Base-by-base conservation (phyloP, 1,140 invertebrate genomes). In the Bombus difficillimus region DNA sequence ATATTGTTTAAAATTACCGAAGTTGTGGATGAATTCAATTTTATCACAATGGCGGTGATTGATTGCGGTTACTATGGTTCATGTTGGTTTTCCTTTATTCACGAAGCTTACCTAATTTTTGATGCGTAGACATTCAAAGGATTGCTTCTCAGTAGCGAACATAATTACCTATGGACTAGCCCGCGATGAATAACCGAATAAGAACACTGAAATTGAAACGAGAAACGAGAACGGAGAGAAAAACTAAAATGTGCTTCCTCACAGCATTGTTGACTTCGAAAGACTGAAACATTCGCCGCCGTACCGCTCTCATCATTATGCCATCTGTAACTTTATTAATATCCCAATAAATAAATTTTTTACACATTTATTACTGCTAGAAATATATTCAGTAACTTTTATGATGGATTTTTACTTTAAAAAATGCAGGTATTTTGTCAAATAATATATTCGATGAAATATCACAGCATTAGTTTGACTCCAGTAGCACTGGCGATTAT, bases 121-220 rank as follows among this genome's bases (percentile, higher is more conserved):
- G 13, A 32, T 53, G 43, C 9, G 25, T 22, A 69, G 41, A 80
- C 43, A 59, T 78, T 71, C 71, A 37, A n/a, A 39, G 47, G 59
- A 76, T n/a, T 34, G 13, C n/a, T 43, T 59, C 25, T 57, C 5
- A n/a, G 22, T 53, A 25, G 41, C 10, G 6, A 53, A 37, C 69
- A 81, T 83, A 43, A 53, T 69, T 22, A 64, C 32, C 25, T 59
- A 79, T 69, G 34, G n/a, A 59, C 39, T 73, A 76, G 12, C 25
- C 74, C 62, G 64, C 75, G 80, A 78, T 73, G 47, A 81, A 84
- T 69, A 90, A 91, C 25, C 83, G 79, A 88, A 89, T 83, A 85
- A 83, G 79, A 91, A 91, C 76, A 91, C 83, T 83, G 83, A 89
- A 91, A 89, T 89, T 76, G 71, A 64, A 91, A 91, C 88, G 81